Percentiles rank a stretch among this genome's conserved stretches.
Evolutionary conservation across 2,113 vertebrate genomes (phyloP).

Genomic region (Muntiacus muntjak): DNA sequence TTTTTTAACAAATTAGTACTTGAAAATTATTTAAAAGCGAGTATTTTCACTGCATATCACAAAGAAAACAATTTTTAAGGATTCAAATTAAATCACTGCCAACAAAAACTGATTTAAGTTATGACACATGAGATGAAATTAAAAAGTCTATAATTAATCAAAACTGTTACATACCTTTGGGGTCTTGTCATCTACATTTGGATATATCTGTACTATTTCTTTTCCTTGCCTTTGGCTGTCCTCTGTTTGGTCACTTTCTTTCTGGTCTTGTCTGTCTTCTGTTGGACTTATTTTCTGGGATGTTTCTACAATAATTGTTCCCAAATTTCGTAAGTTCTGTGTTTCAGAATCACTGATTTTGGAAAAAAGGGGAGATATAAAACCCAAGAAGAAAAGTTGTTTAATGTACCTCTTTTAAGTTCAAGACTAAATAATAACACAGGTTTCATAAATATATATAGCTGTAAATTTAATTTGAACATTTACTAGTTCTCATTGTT

Average conservation of each 20-base stretch:
- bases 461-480: not conserved
- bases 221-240: conserved; percentile 18
- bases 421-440: not conserved
- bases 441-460: not conserved
- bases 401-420: not conserved
- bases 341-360: conserved; percentile 78
- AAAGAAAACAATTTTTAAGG: conserved; percentile 17
- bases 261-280: conserved; percentile 60
- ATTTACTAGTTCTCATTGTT: not conserved
- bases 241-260: conserved; percentile 59
- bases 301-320: conserved; percentile 70
- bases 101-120: not conserved
- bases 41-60: not conserved
- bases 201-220: conserved; percentile 23
- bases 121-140: not conserved
- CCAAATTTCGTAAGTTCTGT: conserved; percentile 68
- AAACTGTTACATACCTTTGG: conserved; percentile 64
- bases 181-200: conserved; percentile 45
- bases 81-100: not conserved
- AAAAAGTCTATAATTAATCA: not conserved
- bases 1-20: not conserved
- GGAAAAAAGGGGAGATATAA: not conserved
- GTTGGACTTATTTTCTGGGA: conserved; percentile 56
- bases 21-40: conserved; percentile 1
- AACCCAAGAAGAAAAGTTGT: not conserved